These are phyloP conservation scores for Ichneumoninae sp. DNA, from an alignment of 2,888 invertebrate species.

Conservation along the genomic window DNA sequence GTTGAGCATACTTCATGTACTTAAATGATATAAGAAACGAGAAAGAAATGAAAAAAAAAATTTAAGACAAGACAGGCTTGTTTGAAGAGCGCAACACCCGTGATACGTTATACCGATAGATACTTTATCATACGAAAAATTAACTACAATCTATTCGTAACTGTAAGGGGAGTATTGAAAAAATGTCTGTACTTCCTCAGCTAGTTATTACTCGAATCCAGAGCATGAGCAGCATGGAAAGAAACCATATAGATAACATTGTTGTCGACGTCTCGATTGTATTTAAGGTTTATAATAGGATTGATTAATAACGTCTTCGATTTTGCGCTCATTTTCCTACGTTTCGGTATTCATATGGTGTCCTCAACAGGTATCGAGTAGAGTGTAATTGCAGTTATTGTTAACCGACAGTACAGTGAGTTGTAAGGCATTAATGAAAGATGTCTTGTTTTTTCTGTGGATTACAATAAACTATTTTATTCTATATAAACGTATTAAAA, in stretches of 20 bases:
- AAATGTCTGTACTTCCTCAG: constrained; percentile 57
- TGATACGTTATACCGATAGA: constrained; percentile 74
- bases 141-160: constrained; percentile 72
- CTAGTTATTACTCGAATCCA: constrained; percentile 62
- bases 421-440: constrained; percentile 80
- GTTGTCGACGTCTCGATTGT: constrained; percentile 71
- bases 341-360: constrained; percentile 60
- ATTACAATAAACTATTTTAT: constrained; percentile 84
- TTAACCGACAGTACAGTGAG: constrained; percentile 82
- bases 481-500: constrained; percentile 72
- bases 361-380: constrained; percentile 71
- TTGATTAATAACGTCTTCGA: constrained; percentile 60
- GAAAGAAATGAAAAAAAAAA: constrained; percentile 34
- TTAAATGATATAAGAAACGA: constrained; percentile 64
- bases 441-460: constrained; percentile 84
- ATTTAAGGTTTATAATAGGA: constrained; percentile 66
- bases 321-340: constrained; percentile 53
- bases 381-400: constrained; percentile 80
- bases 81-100: constrained; percentile 73
- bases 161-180: constrained; percentile 63
- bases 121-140: constrained; percentile 70
- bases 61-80: constrained; percentile 68
- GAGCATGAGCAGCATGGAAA: constrained; percentile 49
- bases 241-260: constrained; percentile 49
- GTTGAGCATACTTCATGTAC: constrained; percentile 75